Percentiles rank a stretch among this genome's conserved stretches.
phyloP scores from a whole-genome alignment of 2,888 invertebrate species.

The Augiades crinisus region DNA sequence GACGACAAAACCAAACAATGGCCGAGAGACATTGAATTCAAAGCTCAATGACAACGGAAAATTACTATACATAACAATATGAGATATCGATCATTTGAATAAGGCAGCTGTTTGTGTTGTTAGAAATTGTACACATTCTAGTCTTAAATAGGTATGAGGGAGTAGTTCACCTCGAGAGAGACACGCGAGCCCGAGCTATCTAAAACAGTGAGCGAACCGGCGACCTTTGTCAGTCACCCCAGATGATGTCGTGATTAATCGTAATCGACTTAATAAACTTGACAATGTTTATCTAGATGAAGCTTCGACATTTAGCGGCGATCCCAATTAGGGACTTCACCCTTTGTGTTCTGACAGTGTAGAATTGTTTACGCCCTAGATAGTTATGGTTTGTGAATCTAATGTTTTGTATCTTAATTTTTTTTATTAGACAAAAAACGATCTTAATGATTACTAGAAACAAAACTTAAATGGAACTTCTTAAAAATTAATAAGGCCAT shows the following conservation, averaged over 20 bases:
- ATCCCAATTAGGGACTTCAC: not conserved
- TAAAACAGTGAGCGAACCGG: slow-evolving; percentile 43
- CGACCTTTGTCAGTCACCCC: slow-evolving; percentile 55
- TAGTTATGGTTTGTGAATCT: too few relatives aligned
- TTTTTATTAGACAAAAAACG: too few relatives aligned
- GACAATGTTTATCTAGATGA: slow-evolving; percentile 32
- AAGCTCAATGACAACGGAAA: slow-evolving; percentile 9
- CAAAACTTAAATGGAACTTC: too few relatives aligned
- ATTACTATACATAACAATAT: slow-evolving; percentile 4
- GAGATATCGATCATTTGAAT: slow-evolving; percentile 18
- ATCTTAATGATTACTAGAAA: too few relatives aligned
- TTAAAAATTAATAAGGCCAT: too few relatives aligned
- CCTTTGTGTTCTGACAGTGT: too few relatives aligned
- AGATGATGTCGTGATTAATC: slow-evolving; percentile 51
- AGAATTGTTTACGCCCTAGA: too few relatives aligned
- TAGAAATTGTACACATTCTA: slow-evolving; percentile 24
- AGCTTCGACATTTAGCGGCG: slow-evolving; percentile 2
- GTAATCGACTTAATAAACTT: slow-evolving; percentile 43
- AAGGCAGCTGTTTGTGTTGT: slow-evolving; percentile 14
- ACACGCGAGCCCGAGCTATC: slow-evolving; percentile 45
- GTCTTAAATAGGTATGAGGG: slow-evolving; percentile 15
- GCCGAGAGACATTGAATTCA: slow-evolving; percentile 9
- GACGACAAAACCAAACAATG: not conserved
- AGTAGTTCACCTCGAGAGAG: slow-evolving; percentile 39
- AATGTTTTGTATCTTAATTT: too few relatives aligned